A percentile compares a stretch with the other conserved stretches of the same genome.
Conservation (phyloP, 2,113 vertebrate genomes). For the Sprattus sprattus region DNA sequence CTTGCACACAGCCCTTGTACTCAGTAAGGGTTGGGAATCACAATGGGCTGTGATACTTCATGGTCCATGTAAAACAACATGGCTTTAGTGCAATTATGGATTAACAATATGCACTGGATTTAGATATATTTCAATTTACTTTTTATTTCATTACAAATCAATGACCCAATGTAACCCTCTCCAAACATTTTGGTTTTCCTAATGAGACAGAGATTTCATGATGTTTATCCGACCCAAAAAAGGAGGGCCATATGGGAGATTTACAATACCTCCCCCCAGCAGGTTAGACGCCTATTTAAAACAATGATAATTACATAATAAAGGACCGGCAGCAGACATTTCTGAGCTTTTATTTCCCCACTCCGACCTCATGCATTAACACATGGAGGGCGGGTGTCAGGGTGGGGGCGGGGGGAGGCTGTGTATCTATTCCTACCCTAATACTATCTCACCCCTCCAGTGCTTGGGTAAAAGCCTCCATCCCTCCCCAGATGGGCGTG, state of each 20-base stretch:
- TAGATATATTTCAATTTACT: background rate
- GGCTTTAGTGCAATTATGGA: background rate
- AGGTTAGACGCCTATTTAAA: background rate
- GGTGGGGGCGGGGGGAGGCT: background rate
- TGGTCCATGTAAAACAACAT: too few relatives aligned
- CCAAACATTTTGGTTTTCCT: background rate
- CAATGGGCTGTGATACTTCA: background rate
- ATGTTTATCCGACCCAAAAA: background rate
- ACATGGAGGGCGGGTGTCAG: background rate
- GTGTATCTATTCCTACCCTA: background rate
- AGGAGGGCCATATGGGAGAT: background rate
- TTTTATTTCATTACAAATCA: background rate
- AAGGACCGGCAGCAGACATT: background rate
- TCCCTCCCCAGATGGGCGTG: conserved; percentile 22
- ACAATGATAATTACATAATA: background rate
- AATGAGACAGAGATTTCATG: background rate
- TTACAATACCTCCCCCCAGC: background rate
- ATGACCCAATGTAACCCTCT: background rate
- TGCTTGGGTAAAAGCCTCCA: background rate
- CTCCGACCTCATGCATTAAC: background rate
- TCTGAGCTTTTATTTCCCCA: background rate
- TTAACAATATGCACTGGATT: background rate
- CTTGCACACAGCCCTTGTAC: background rate
- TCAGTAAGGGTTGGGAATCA: background rate
- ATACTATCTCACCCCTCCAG: background rate